phyloP scores from a whole-genome alignment of 2,113 vertebrate species.

The Kryptolebias marmoratus region DNA sequence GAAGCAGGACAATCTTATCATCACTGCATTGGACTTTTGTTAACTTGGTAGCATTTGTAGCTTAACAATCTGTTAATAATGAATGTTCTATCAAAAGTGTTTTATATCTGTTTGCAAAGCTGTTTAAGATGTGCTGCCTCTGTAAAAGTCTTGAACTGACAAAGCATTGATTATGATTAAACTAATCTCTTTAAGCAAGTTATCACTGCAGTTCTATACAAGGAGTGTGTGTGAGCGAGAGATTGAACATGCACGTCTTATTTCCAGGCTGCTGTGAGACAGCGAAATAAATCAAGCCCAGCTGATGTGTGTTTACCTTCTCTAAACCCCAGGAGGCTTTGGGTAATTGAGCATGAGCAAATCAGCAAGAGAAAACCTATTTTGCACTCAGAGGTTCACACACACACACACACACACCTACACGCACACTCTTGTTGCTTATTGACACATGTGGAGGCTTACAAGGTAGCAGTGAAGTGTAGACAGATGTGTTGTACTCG shows the following conservation, averaged over 20 bases:
- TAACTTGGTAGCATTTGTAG: slow-evolving; percentile 25
- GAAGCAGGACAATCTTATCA: slow-evolving; percentile 33
- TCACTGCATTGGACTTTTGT: slow-evolving; percentile 28
- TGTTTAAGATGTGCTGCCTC: neutral
- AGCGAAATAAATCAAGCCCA: slow-evolving; percentile 81
- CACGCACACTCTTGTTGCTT: slow-evolving; percentile 30
- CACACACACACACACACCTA: slow-evolving; percentile 22
- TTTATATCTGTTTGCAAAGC: slow-evolving; percentile 3
- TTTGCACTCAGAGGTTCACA: slow-evolving; percentile 47
- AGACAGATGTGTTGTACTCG: neutral
- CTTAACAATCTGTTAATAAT: slow-evolving; percentile 19
- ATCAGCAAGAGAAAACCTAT: slow-evolving; percentile 77
- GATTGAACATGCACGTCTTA: slow-evolving; percentile 48
- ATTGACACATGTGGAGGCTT: slow-evolving; percentile 25
- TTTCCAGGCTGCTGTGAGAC: slow-evolving; percentile 78
- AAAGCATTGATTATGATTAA: slow-evolving; percentile 13
- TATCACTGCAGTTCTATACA: slow-evolving; percentile 1
- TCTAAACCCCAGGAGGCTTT: slow-evolving; percentile 70
- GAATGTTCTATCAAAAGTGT: slow-evolving; percentile 32
- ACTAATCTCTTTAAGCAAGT: neutral
- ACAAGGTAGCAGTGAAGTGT: slow-evolving; percentile 6
- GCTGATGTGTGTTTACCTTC: slow-evolving; percentile 82
- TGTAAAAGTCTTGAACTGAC: slow-evolving; percentile 20
- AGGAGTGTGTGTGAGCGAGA: neutral
- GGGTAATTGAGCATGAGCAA: slow-evolving; percentile 84